A percentile compares a stretch with the other conserved stretches of the same genome.
These are phyloP conservation scores for Cheilosia scutellata DNA, from an alignment of 2,888 invertebrate species.

Conservation along the genomic window DNA sequence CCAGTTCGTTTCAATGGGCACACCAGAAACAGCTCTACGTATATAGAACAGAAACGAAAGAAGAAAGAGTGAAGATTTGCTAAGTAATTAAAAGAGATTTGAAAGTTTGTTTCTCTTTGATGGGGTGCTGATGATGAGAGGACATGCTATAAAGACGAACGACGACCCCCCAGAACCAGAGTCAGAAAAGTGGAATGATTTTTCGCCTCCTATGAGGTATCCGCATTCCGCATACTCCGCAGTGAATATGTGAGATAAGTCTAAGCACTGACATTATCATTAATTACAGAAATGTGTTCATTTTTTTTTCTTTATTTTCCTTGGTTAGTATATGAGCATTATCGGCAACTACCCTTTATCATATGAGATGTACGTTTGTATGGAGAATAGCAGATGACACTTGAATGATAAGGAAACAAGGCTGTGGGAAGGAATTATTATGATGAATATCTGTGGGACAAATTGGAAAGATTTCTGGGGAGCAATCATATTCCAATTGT, in stretches of 20 bases:
- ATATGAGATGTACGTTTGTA: slow-evolving; percentile 22
- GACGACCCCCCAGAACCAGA: neutral
- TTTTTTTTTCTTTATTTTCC: slow-evolving; percentile 7
- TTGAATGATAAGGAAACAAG: slow-evolving; percentile 61
- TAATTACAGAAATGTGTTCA: slow-evolving; percentile 53
- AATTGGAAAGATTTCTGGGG: neutral
- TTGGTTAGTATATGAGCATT: slow-evolving; percentile 17
- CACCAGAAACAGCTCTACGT: slow-evolving; percentile 5
- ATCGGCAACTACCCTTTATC: neutral
- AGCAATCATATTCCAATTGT: neutral
- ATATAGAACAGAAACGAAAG: neutral
- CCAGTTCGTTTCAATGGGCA: slow-evolving; percentile 44
- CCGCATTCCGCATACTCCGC: neutral
- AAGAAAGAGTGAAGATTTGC: slow-evolving; percentile 49
- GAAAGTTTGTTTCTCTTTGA: slow-evolving; percentile 54
- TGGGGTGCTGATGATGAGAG: slow-evolving; percentile 10
- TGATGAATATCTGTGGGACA: neutral
- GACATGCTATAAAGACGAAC: neutral
- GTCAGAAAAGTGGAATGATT: slow-evolving; percentile 26
- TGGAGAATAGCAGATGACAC: slow-evolving; percentile 39
- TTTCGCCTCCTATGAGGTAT: slow-evolving; percentile 9
- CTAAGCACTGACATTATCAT: slow-evolving; percentile 65
- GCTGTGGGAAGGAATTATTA: slow-evolving; percentile 11
- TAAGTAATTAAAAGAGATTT: slow-evolving; percentile 74
- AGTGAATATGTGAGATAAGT: slow-evolving; percentile 33